A percentile compares a stretch with the other conserved stretches of the same genome.
Evolutionary conservation across 2,113 vertebrate genomes (phyloP).

Genomic region (Elephas maximus): DNA sequence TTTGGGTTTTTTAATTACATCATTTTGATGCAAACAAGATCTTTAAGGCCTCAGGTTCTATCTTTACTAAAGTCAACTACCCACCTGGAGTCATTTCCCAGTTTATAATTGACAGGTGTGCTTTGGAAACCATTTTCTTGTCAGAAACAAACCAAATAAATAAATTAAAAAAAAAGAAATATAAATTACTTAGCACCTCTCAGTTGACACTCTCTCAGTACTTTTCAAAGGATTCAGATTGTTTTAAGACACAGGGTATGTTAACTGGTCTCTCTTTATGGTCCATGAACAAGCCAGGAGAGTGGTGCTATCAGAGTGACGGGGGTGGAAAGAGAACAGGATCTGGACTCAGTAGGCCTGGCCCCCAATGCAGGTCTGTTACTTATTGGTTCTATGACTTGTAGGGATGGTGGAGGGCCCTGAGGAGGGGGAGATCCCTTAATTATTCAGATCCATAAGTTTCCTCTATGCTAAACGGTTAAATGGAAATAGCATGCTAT

Average conservation of each 20-base stretch:
- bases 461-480: not conserved
- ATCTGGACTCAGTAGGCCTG: not conserved
- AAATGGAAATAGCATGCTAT: not conserved
- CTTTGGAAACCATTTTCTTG: conserved; percentile 19
- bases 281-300: not conserved
- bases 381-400: not conserved
- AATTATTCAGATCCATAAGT: not conserved
- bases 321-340: not conserved
- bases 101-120: not conserved
- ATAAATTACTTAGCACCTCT: conserved; percentile 22
- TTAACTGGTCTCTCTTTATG: not conserved
- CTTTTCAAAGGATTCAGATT: conserved; percentile 3
- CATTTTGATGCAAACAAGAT: conserved; percentile 61
- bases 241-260: not conserved
- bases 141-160: not conserved
- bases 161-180: conserved; percentile 33
- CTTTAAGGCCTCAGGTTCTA: not conserved
- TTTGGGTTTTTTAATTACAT: conserved; percentile 71
- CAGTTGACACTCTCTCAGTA: not conserved
- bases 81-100: not conserved
- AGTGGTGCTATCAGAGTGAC: not conserved
- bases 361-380: fast-evolving
- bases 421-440: not conserved
- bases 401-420: not conserved
- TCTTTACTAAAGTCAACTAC: not conserved